phyloP scores from a whole-genome alignment of 2,797 vertebrate genomes.

The Smutsia gigantea region DNA sequence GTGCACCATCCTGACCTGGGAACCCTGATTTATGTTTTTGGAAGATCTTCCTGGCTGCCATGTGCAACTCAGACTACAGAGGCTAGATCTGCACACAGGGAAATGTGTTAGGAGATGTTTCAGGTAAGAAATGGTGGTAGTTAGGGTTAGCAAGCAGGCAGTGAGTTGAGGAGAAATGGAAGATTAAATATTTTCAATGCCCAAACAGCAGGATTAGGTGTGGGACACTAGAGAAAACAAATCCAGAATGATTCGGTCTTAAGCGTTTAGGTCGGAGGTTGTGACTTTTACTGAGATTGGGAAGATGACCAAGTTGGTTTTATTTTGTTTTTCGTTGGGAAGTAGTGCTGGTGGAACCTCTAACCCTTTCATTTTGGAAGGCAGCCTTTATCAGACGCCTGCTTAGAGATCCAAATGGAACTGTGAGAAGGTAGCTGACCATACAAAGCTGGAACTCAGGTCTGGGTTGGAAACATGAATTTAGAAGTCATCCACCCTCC shows the following conservation, averaged over 20 bases:
- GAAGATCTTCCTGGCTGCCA: neutral
- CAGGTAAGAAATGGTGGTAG: neutral
- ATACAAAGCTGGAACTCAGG: neutral
- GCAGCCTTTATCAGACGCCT: neutral
- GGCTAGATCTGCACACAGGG: neutral
- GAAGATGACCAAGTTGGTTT: neutral
- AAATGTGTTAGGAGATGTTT: neutral
- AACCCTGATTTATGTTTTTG: neutral
- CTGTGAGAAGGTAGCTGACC: neutral
- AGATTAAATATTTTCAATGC: neutral
- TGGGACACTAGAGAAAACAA: neutral
- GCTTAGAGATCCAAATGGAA: neutral
- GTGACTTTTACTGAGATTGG: neutral
- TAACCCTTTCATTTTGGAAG: conserved; percentile 14
- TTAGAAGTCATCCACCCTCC: neutral
- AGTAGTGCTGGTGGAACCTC: neutral
- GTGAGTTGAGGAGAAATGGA: neutral
- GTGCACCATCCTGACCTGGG: neutral
- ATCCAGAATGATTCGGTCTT: neutral
- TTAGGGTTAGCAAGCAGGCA: neutral
- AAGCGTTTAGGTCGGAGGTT: neutral
- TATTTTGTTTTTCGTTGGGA: neutral
- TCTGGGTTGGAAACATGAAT: neutral
- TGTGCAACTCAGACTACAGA: neutral
- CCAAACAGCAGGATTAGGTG: neutral